Percentiles rank a stretch among this genome's conserved stretches.
Evolutionary conservation across 2,113 vertebrate genomes (phyloP).

Genomic region (Chamaetylas fuelleborni): DNA sequence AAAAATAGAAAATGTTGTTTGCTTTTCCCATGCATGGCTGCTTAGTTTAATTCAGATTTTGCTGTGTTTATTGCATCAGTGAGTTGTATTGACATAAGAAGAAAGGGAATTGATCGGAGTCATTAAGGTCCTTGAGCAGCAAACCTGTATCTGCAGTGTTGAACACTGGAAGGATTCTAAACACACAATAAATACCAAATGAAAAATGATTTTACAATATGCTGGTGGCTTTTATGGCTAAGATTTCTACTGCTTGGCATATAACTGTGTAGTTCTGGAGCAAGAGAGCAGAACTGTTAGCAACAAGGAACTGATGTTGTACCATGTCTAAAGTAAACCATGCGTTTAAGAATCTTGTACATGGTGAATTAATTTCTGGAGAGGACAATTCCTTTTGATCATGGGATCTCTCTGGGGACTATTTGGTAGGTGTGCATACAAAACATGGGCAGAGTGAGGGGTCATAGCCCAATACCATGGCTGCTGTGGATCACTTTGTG

Average conservation of each 20-base stretch:
- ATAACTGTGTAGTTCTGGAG: background rate
- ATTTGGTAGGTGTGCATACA: background rate
- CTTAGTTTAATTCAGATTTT: background rate
- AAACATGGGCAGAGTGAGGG: background rate
- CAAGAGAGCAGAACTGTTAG: background rate
- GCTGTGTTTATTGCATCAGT: background rate
- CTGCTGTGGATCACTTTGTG: rapidly evolving
- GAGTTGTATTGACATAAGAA: background rate
- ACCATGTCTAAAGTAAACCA: background rate
- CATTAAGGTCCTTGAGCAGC: background rate
- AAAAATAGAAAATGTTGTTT: background rate
- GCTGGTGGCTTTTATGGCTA: background rate
- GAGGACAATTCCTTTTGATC: background rate
- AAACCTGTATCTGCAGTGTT: background rate
- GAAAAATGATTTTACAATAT: background rate
- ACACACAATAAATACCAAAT: background rate
- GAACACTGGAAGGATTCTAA: background rate
- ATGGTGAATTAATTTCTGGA: background rate
- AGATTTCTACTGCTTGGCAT: background rate
- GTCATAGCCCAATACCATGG: background rate
- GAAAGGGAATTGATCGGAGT: background rate
- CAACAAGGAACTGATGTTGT: background rate
- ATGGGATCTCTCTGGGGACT: background rate
- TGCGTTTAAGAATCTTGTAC: background rate
- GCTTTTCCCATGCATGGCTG: background rate